Evolutionary conservation across 1,140 invertebrate genomes (phyloP), one percentile per base, ranked within the genome.

Genomic region (Daktulosphaira vitifoliae): DNA sequence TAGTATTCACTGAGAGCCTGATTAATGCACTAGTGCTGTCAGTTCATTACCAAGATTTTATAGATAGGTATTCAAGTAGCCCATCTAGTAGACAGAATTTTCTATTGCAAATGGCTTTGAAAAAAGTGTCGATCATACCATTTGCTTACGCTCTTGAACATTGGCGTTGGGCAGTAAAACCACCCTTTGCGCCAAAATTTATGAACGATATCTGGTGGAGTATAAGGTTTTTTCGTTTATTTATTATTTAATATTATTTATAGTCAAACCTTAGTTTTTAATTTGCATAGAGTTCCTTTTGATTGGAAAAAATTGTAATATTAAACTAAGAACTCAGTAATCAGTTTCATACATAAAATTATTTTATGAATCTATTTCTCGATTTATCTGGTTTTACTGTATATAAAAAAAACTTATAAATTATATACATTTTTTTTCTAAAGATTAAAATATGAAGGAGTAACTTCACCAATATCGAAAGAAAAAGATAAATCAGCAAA

Each of bases 121-220:
- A 59, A 59, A 59, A 59, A 23, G 54, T 59, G 20, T 15, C 54
- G 6, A n/a, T 44, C 5, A 2, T 59, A 23, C 54, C 54, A 1
- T 59, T 59, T 9, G 54, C 39, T 1, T 44, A 44, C 16, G 54
- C 54, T 3, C 11, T n/a, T 8, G 22, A 59, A 2, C 7, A 11
- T 16, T 59, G 54, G 54, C 54, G 42, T 3, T 16, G 37, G 3
- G n/a, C 16, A 22, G n/a, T n/a, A 4, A 29, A 16, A 16, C 11
- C 22, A n/a, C 13, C 23, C 11, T 59, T 59, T 22, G n/a, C 54
- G 16, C 54, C 54, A n/a, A 59, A 44, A 18, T 38, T 11, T n/a
- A 59, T 44, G 54, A 59, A 59, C 23, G 39, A 29, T 26, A 25
- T 29, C 9, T 59, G 54, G 54, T 59, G 54, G 54, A 59, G 39